Conservation (phyloP, 1,140 invertebrate genomes). For the Trypoxylus dichotomus region DNA sequence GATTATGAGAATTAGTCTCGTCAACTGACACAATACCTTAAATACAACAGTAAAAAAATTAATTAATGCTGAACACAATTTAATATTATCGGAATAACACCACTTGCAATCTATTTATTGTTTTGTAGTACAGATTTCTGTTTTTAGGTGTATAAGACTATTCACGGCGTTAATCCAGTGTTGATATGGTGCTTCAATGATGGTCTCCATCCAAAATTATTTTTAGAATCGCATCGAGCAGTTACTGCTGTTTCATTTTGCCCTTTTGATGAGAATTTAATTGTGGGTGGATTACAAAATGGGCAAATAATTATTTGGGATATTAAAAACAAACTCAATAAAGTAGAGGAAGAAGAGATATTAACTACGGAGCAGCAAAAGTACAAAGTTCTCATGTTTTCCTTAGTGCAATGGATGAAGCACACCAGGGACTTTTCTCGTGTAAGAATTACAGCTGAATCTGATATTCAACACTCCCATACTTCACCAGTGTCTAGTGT, state of each 20-base stretch:
- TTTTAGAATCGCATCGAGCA: conserved; percentile 68
- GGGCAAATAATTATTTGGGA: conserved; percentile 78
- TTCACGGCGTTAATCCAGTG: conserved; percentile 61
- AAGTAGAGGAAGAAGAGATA: conserved; percentile 63
- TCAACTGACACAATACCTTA: too few species aligned
- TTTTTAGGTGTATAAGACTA: conserved; percentile 47
- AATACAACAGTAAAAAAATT: too few species aligned
- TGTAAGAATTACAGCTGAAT: conserved; percentile 62
- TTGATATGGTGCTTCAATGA: conserved; percentile 75
- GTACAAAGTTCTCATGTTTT: conserved; percentile 63
- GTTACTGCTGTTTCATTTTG: conserved; percentile 66
- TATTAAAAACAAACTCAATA: conserved; percentile 66
- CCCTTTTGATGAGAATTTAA: conserved; percentile 66
- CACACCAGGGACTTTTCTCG: conserved; percentile 59
- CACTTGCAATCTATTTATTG: too few species aligned
- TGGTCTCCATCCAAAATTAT: conserved; percentile 68
- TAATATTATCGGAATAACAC: too few species aligned
- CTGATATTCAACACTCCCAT: conserved; percentile 64
- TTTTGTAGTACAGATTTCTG: background rate
- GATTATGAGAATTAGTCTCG: too few species aligned
- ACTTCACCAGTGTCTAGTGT: conserved; percentile 64
- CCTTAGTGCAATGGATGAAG: conserved; percentile 70
- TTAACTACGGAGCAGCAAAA: conserved; percentile 64
- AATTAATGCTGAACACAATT: too few species aligned
- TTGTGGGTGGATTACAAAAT: conserved; percentile 70